These are phyloP conservation scores for Epinotia demarniana DNA, from an alignment of 2,888 invertebrate species.

Conservation along the genomic window DNA sequence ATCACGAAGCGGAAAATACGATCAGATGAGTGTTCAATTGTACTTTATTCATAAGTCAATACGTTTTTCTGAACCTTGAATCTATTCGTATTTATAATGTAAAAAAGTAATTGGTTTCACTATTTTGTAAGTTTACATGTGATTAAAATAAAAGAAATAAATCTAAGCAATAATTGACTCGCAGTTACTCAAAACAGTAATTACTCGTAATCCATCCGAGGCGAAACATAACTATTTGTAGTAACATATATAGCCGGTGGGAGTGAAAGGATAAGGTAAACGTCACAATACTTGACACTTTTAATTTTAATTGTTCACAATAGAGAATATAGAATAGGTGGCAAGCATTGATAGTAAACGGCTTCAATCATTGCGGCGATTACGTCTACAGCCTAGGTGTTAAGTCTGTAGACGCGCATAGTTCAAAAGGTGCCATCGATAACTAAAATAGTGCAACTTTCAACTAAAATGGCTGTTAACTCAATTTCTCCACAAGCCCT, in stretches of 20 bases:
- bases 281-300: too few relatives aligned
- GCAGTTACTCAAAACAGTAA: neutral
- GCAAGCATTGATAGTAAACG: neutral
- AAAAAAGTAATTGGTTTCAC: neutral
- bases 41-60: conserved; percentile 49
- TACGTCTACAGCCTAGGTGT: too few relatives aligned
- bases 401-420: neutral
- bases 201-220: neutral
- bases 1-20: conserved; percentile 63
- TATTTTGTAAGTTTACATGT: neutral
- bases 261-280: too few relatives aligned
- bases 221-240: too few relatives aligned
- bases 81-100: neutral
- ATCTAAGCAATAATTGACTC: neutral
- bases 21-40: conserved; percentile 49
- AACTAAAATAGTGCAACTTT: conserved; percentile 10
- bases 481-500: neutral
- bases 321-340: too few relatives aligned
- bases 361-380: neutral
- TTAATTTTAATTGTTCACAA: too few relatives aligned
- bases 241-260: too few relatives aligned
- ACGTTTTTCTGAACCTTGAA: conserved; percentile 10
- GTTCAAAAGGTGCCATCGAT: conserved; percentile 9
- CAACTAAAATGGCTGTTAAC: conserved; percentile 22
- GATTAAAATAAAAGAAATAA: neutral